Evolutionary conservation across 53 echinoderm and acorn worm species (phyloP).

Genomic region (Actinopyga echinites): DNA sequence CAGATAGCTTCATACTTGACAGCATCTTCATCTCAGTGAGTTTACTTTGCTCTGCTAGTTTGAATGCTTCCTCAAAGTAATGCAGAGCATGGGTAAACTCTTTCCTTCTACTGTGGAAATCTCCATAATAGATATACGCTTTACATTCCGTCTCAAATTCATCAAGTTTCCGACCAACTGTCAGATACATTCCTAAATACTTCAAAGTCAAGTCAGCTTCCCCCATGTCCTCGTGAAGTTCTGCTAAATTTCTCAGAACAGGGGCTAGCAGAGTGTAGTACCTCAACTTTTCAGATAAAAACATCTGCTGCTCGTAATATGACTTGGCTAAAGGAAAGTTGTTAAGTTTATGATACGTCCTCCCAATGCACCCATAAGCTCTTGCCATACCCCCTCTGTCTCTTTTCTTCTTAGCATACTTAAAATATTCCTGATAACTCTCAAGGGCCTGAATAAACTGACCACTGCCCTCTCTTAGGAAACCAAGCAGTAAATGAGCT

Average conservation of each 20-base stretch:
- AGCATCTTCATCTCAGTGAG: constrained; percentile 41
- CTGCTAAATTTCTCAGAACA: constrained; percentile 69
- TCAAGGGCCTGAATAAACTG: constrained; percentile 75
- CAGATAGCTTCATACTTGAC: constrained; percentile 66
- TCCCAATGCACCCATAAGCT: constrained; percentile 84
- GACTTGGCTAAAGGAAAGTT: constrained; percentile 75
- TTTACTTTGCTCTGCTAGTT: constrained; percentile 64
- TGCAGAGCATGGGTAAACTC: constrained; percentile 67
- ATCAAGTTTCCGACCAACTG: constrained; percentile 83
- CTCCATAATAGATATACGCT: constrained; percentile 78
- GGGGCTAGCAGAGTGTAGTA: constrained; percentile 70
- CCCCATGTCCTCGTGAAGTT: constrained; percentile 57
- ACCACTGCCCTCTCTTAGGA: constrained; percentile 63
- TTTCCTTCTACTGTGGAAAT: constrained; percentile 56
- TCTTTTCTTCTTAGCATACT: constrained; percentile 60
- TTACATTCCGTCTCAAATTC: constrained; percentile 90
- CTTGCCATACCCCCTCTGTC: constrained; percentile 82
- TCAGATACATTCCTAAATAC: constrained; percentile 73
- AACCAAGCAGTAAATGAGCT: constrained; percentile 74
- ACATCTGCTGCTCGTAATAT: constrained; percentile 81
- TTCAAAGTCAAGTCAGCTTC: constrained; percentile 63
- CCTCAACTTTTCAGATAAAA: constrained; percentile 71
- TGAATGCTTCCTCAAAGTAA: constrained; percentile 77
- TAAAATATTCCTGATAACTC: constrained; percentile 77
- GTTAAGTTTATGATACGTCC: constrained; percentile 70